Conservation (phyloP, 2,888 invertebrate species). For the Cephus nigrinus region DNA sequence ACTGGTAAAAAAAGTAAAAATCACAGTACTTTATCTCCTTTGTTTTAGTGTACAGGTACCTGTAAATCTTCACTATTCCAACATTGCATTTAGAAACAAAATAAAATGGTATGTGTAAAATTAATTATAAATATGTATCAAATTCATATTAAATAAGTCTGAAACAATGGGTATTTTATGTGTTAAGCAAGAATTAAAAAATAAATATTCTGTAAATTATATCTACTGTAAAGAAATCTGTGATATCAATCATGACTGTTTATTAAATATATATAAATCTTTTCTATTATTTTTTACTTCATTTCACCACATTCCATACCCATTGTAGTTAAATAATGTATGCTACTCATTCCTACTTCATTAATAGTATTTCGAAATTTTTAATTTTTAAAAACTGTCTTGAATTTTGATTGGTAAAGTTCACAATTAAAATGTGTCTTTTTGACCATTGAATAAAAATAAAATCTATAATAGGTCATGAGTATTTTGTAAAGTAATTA, state of each 20-base stretch:
- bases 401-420: too few species aligned
- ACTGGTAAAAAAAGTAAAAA: slow-evolving; percentile 36
- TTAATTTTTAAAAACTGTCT: too few species aligned
- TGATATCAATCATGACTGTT: not conserved
- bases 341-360: too few species aligned
- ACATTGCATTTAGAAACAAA: slow-evolving; percentile 2
- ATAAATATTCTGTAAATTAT: slow-evolving; percentile 13
- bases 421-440: too few species aligned
- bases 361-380: too few species aligned
- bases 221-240: slow-evolving; percentile 7
- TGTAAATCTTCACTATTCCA: slow-evolving; percentile 23
- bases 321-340: too few species aligned
- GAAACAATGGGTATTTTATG: slow-evolving; percentile 1
- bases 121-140: slow-evolving; percentile 5
- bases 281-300: too few species aligned
- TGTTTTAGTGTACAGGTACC: too few species aligned
- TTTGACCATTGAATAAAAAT: too few species aligned
- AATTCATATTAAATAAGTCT: slow-evolving; percentile 9
- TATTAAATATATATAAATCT: too few species aligned
- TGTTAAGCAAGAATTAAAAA: slow-evolving; percentile 2
- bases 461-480: not conserved
- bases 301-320: too few species aligned
- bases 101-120: slow-evolving; percentile 12
- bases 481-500: not conserved
- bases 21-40: slow-evolving; percentile 27